Conservation (phyloP, 2,113 vertebrate genomes). For the Etia nguti region DNA sequence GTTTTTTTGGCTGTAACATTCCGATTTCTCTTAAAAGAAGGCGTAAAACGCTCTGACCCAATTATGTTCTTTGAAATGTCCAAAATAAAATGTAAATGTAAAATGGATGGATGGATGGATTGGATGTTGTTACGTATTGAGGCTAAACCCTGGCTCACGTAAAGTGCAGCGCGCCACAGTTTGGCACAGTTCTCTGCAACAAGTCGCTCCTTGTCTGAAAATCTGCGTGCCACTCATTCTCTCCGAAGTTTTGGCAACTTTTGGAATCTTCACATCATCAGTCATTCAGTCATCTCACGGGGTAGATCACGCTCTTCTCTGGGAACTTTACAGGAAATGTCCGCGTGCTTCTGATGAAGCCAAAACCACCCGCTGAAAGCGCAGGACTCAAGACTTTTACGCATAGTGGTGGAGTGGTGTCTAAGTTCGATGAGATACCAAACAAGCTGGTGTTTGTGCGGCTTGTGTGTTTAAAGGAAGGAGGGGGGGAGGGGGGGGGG, state of each 20-base stretch:
- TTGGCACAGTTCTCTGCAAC: not conserved
- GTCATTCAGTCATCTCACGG: not conserved
- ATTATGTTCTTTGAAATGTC: not conserved
- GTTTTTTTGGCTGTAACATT: not conserved
- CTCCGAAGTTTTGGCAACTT: not conserved
- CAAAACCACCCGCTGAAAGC: not conserved
- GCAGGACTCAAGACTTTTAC: constrained; percentile 16
- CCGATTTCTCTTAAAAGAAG: not conserved
- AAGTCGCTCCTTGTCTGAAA: not conserved
- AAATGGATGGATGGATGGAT: too few species aligned
- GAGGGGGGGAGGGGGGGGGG: too few species aligned
- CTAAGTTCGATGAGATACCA: constrained; percentile 9
- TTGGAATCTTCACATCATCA: not conserved
- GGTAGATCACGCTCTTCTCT: not conserved
- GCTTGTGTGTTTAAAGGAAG: not conserved
- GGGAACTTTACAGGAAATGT: not conserved
- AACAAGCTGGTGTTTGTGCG: constrained; percentile 4
- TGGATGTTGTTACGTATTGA: not conserved
- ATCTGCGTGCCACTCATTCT: not conserved
- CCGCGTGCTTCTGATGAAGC: not conserved
- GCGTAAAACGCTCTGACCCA: not conserved
- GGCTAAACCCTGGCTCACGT: not conserved
- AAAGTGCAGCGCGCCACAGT: not conserved
- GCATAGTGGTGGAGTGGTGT: not conserved
- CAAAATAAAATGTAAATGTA: not conserved